A percentile compares a stretch with the other conserved stretches of the same genome.
Conservation (phyloP, 2,888 invertebrate genomes). For the Drymonia ruficornis region DNA sequence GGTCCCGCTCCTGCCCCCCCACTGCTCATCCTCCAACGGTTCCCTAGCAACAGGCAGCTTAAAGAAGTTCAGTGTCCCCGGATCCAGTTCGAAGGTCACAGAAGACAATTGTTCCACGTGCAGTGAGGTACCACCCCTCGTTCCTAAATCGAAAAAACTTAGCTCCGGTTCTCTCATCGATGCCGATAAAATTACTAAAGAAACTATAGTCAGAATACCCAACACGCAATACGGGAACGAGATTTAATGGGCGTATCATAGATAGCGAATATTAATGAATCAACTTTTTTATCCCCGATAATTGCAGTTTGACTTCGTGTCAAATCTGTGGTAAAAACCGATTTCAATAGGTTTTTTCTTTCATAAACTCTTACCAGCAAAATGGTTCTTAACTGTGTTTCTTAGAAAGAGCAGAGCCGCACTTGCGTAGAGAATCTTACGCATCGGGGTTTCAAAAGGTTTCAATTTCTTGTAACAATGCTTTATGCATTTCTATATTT, state of each 20-base stretch:
- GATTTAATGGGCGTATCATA: slow-evolving; percentile 46
- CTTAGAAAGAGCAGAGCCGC: too few relatives aligned
- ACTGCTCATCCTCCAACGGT: slow-evolving; percentile 77
- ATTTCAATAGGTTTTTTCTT: too few relatives aligned
- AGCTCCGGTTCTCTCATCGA: slow-evolving; percentile 78
- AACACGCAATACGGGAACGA: slow-evolving; percentile 73
- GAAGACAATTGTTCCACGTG: slow-evolving; percentile 75
- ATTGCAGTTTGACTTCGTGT: too few relatives aligned
- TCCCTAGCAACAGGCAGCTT: slow-evolving; percentile 74
- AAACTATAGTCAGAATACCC: slow-evolving; percentile 77
- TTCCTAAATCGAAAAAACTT: slow-evolving; percentile 73
- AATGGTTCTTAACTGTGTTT: too few relatives aligned
- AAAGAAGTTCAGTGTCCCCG: slow-evolving; percentile 67
- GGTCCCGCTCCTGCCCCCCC: slow-evolving; percentile 72
- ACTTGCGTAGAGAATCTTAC: background rate
- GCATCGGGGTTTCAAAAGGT: slow-evolving; percentile 2
- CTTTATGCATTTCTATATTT: slow-evolving; percentile 26
- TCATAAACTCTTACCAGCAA: too few relatives aligned
- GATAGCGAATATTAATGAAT: slow-evolving; percentile 34
- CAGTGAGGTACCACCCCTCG: slow-evolving; percentile 74
- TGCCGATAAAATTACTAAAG: slow-evolving; percentile 68
- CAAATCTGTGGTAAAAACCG: too few relatives aligned
- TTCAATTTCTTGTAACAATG: slow-evolving; percentile 11
- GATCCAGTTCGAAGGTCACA: slow-evolving; percentile 61
- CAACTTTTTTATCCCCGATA: background rate